Evolutionary conservation across 2,113 vertebrate genomes (phyloP), one percentile per base, ranked within the genome.

Genomic region (Phyllostomus hastatus): DNA sequence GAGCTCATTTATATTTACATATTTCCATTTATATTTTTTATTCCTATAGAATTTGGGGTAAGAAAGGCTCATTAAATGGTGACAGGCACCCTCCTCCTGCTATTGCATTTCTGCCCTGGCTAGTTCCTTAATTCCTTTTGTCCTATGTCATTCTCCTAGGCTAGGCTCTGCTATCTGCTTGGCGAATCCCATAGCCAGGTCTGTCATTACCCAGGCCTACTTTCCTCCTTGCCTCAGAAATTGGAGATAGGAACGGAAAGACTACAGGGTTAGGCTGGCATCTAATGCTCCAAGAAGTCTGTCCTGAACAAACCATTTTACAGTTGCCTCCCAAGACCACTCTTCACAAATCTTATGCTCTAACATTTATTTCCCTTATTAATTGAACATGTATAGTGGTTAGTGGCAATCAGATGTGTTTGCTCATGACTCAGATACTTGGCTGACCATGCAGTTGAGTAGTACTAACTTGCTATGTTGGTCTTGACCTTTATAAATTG

Each of bases 1-100:
- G 72, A 95, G 38, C 38, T 84, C 64, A 24, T 80, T 96, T 96
- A 88, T 73, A 84, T 85, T 93, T 94, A 89, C 78, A 35, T 67
- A 79, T 83, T 79, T 80, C 57, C 73, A 41, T 38, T 94, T 93
- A 10, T 38, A 43, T 26, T 95, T 91, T 84, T 83, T 31, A 95
- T 59, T 90, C 52, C 33, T 90, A 82, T 11, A 94, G 90, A 95
- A 82, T 83, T 80, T 61, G 38, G 17, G 41, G 59, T 43, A 43
- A 95, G 82, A 87, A 88, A 87, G 61, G 26, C 50, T 93, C 28
- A 57, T 92, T 82, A 83, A 15, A 88, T 43, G 35, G 17, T 54
- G 43, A 70, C 19, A 92, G 41, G 88, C 43, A 79, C 24, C 43
- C 69, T 84, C 50, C 75, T 50, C 92, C 95, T 85, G 54, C 38